These are phyloP conservation scores for Sthenelais limicola DNA, from an alignment of 2,888 invertebrate species.

Conservation along the genomic window DNA sequence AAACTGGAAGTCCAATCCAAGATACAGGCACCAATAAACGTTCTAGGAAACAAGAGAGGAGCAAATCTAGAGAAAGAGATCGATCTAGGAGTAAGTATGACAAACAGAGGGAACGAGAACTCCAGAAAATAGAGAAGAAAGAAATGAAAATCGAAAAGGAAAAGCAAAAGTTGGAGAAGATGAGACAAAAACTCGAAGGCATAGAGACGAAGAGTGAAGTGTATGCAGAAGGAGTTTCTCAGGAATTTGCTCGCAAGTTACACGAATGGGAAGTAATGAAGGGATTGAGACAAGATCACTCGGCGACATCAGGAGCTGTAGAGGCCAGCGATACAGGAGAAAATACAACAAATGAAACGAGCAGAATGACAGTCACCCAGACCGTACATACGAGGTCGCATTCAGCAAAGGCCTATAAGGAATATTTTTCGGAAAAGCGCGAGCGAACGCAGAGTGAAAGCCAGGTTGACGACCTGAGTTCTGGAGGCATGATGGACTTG, in stretches of 20 bases:
- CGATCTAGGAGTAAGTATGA: conserved; percentile 47
- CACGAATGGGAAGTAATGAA: conserved; percentile 83
- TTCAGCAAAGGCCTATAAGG: conserved; percentile 42
- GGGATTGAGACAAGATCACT: conserved; percentile 18
- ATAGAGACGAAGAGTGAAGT: conserved; percentile 79
- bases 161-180: conserved; percentile 77
- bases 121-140: conserved; percentile 49
- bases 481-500: conserved; percentile 8
- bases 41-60: conserved; percentile 38
- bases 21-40: conserved; percentile 21
- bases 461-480: conserved; percentile 27
- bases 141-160: conserved; percentile 77
- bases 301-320: neutral
- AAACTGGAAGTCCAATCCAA: conserved; percentile 41
- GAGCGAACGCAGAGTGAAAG: conserved; percentile 34
- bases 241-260: conserved; percentile 89
- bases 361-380: neutral
- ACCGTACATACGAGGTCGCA: conserved; percentile 41
- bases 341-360: neutral
- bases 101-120: conserved; percentile 42
- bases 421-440: conserved; percentile 17
- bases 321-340: neutral
- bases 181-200: conserved; percentile 67
- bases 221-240: conserved; percentile 86
- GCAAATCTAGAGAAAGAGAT: conserved; percentile 46